Base-by-base conservation (phyloP, 2,113 vertebrate species). In the Otis tarda region DNA sequence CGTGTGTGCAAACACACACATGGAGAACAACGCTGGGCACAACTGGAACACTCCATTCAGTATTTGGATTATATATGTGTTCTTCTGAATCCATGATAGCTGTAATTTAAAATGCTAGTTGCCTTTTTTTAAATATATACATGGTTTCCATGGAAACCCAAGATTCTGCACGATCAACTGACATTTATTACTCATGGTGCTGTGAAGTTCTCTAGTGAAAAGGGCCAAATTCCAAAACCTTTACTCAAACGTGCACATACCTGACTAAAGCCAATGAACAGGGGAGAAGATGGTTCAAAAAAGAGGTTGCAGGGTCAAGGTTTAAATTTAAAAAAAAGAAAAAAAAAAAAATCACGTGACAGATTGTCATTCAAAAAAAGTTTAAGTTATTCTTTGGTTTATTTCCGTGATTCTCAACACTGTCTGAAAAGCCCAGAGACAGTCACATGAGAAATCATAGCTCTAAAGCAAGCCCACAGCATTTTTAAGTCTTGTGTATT, bases 361-460 rank as follows among this genome's bases (percentile, higher is more conserved):
- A 92, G 93, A 95, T 92, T 96, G 94, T 96, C 93, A 96, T 95
- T 90, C 49, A 41, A 88, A 93, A 96, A 95, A 64, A 67, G 27
- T 7, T 93, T 11, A 83, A 81, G 89, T 76, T 87, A 94, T 84
- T 96, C 92, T 96, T 95, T 96, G 96, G 97, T 97, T 95, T 97
- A 94, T 75, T 90, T 94, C 81, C 79, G 76, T n/a, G 85, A 94
- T 93, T 97, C 96, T 87, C 94, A 96, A 83, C 59, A 61, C 94
- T 92, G 91, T 91, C 95, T 50, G 35, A 82, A 97, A 89, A 93
- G 77, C 76, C 71, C 95, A 83, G 79, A 94, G 91, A 97, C 80
- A 82, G 87, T 70, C 77, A 95, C 67, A 24, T 83, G 89, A 94
- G 95, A 96, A 95, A 93, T 49, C 92, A 95, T 15, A 96, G 87